Percentiles rank a stretch among this genome's conserved stretches.
Evolutionary conservation across 2,797 vertebrate genomes (phyloP).

Genomic region (Borostomias antarcticus): DNA sequence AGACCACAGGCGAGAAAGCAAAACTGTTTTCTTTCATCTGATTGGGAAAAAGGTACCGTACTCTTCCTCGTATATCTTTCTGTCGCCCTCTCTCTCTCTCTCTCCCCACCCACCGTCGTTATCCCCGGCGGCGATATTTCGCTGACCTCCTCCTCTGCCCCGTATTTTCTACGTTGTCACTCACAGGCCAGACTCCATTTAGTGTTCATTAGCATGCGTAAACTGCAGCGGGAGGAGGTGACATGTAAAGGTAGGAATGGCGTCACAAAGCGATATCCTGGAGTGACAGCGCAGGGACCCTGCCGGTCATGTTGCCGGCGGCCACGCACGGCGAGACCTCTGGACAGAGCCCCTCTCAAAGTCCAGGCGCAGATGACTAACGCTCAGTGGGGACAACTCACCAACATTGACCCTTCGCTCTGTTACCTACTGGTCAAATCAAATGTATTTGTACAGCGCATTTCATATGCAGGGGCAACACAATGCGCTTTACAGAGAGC

Average conservation of each 20-base stretch:
- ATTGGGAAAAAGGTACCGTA: no score
- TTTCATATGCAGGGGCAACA: no score
- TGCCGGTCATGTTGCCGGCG: background rate
- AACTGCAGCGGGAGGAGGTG: constrained; percentile 39
- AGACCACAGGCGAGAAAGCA: constrained; percentile 10
- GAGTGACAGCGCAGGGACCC: constrained; percentile 10
- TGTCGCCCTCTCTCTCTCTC: constrained; percentile 10
- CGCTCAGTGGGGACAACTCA: background rate
- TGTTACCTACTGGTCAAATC: no score
- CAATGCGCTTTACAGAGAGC: no score
- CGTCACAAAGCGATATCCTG: constrained; percentile 24
- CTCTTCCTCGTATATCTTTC: no score
- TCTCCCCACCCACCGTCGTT: background rate
- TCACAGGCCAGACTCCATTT: constrained; percentile 32
- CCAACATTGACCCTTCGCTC: background rate
- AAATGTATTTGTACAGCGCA: no score
- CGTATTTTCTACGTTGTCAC: constrained; percentile 34
- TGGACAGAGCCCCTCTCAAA: background rate
- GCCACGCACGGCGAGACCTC: constrained; percentile 16
- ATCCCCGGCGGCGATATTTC: constrained; percentile 21
- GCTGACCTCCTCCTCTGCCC: constrained; percentile 33
- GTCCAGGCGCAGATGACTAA: background rate
- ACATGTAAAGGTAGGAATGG: constrained; percentile 24
- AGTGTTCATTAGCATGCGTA: constrained; percentile 44
- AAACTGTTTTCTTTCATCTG: constrained; percentile 19